Percentiles rank a stretch among this genome's conserved stretches.
Conservation (phyloP, 2,113 vertebrate species). For the Calyptommatus sinebrachiatus region DNA sequence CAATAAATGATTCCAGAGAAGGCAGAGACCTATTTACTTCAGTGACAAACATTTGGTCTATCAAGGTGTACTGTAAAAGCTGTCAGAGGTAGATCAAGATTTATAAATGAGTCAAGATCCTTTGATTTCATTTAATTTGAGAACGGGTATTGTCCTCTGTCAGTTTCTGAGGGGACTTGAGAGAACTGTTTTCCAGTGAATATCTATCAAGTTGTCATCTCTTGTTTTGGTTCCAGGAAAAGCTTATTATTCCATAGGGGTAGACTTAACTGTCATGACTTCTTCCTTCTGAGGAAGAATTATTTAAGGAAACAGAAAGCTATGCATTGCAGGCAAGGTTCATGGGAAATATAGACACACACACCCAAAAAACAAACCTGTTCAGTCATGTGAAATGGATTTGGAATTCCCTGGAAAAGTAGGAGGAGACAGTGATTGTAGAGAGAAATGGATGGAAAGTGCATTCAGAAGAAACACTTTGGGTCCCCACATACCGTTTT, state of each 20-base stretch:
- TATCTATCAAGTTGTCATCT: neutral
- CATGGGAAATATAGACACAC: too few relatives aligned
- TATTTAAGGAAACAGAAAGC: neutral
- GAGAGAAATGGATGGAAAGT: too few relatives aligned
- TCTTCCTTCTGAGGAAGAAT: neutral
- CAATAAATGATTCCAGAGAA: neutral
- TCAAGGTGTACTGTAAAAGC: neutral
- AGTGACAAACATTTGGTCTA: neutral
- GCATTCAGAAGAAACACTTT: too few relatives aligned
- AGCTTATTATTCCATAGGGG: neutral
- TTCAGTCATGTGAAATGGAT: too few relatives aligned
- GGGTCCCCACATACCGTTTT: too few relatives aligned
- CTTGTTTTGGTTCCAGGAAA: neutral
- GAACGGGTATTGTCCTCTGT: neutral
- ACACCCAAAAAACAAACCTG: too few relatives aligned
- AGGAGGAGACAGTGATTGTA: too few relatives aligned
- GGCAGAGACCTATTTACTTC: neutral
- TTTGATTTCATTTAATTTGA: conserved; percentile 5
- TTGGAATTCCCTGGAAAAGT: too few relatives aligned
- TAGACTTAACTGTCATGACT: neutral
- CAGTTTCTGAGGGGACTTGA: neutral
- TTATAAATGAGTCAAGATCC: neutral
- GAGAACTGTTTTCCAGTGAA: neutral
- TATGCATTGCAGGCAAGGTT: too few relatives aligned
- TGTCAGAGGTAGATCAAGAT: neutral